phyloP scores from a whole-genome alignment of 53 echinoderm and acorn worm species.

The Mesocentrotus franciscanus region DNA sequence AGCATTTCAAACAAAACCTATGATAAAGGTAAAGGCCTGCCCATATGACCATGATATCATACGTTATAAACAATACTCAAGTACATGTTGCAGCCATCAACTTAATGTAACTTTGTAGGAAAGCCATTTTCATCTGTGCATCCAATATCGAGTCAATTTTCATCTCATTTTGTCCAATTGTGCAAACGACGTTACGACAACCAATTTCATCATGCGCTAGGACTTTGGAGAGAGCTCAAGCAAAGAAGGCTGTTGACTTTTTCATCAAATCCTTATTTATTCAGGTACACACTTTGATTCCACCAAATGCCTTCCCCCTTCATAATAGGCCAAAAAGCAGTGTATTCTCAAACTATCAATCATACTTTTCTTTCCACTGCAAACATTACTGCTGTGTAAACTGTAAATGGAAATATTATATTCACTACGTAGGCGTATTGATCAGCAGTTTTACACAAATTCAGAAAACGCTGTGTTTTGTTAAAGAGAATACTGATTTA shows the following conservation, averaged over 20 bases:
- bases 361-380: neutral
- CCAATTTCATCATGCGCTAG: neutral
- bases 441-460: too few relatives aligned
- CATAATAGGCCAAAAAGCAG: neutral
- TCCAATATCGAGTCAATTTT: constrained; percentile 27
- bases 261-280: constrained; percentile 47
- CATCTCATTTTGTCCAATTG: constrained; percentile 17
- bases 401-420: neutral
- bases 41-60: neutral
- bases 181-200: neutral
- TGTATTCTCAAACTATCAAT: constrained; percentile 15
- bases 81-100: neutral
- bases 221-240: neutral
- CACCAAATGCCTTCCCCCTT: neutral
- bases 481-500: too few relatives aligned
- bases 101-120: neutral
- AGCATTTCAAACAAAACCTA: too few relatives aligned
- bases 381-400: neutral
- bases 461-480: too few relatives aligned
- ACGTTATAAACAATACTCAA: neutral
- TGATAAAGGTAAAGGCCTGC: too few relatives aligned
- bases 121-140: constrained; percentile 8
- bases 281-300: neutral
- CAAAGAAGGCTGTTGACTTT: constrained; percentile 11
- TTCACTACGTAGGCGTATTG: neutral